Evolutionary conservation across 2,888 invertebrate genomes (phyloP), one percentile per base, ranked within the genome.

Genomic region (Amblyjoppa fuscipennis): DNA sequence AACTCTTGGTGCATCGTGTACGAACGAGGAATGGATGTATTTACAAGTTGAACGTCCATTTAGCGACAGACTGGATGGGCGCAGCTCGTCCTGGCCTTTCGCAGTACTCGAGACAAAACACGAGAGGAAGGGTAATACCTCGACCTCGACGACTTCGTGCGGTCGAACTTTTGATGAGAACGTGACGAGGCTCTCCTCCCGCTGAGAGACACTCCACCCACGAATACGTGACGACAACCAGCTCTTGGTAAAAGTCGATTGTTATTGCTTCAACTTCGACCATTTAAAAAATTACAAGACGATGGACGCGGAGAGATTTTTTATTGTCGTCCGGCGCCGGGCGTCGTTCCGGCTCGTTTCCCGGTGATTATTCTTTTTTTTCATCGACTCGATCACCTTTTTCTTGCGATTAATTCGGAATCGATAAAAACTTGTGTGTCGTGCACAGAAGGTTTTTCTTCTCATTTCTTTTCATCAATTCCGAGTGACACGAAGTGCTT

Each of bases 111-210:
- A 70, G 45, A 41, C 28, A 38, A 45, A 31, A 73, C 66, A 56
- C 28, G 31, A 74, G 41, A 74, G 9, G 68, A 76, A 66, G 77
- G 38, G 38, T 68, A 66, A 56, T 68, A 56, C 28, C 56, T 16
- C 61, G 70, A 70, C 61, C 70, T 78, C 70, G 45, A 59, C 28
- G 70, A 70, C 9, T 59, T 56, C 45, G 73, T 61, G 77, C 53
- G 77, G 73, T 81, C 61, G 66, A 77, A 84, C 76, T 85, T 85
- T 74, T 66, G 61, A 74, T 75, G 53, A 69, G 61, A 70, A 51
- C 70, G 70, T 66, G 70, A 64, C 68, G 59, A 74, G 59, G 53
- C 74, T 56, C 74, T 66, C 45, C 3, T 61, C 61, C 9, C 53
- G 51, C 70, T 64, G 38, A 64, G 70, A 79, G 70, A 79, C 66